A percentile compares a stretch with the other conserved stretches of the same genome.
phyloP scores from a whole-genome alignment of 1,140 invertebrate species.

The Drosophila mojavensis region DNA sequence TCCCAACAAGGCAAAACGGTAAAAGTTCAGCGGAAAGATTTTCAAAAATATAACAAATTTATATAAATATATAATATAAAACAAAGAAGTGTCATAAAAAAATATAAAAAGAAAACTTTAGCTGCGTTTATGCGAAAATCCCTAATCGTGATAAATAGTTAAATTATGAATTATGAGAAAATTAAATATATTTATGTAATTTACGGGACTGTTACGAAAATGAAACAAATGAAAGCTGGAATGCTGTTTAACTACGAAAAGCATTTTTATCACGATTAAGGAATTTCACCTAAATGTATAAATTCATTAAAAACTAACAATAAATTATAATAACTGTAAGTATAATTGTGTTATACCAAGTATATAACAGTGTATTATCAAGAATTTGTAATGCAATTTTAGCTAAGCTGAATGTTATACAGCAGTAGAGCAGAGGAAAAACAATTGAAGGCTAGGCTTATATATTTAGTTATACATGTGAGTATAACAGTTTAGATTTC shows the following conservation, averaged over 20 bases:
- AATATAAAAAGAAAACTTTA: background rate
- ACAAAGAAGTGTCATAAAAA: background rate
- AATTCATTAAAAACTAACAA: background rate
- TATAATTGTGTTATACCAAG: slow-evolving; percentile 1
- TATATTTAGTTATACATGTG: no score
- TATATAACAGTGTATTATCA: background rate
- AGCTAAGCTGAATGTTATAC: no score
- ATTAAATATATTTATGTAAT: slow-evolving; percentile 1
- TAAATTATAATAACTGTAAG: slow-evolving; percentile 7
- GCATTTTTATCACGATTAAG: slow-evolving; percentile 20
- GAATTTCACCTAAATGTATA: slow-evolving; percentile 18
- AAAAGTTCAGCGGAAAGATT: slow-evolving; percentile 8
- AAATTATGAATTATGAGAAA: background rate
- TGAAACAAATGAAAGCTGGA: background rate
- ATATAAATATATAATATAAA: background rate
- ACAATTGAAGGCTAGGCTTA: no score
- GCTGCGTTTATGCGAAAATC: slow-evolving; percentile 28
- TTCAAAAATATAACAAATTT: background rate
- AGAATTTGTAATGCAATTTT: background rate
- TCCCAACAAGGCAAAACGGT: slow-evolving; percentile 15
- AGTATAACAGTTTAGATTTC: no score
- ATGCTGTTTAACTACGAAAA: no score
- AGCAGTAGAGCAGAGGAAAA: no score
- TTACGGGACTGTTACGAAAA: background rate
- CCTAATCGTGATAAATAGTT: slow-evolving; percentile 29